These are phyloP conservation scores for Solea senegalensis DNA, from an alignment of 2,113 vertebrate species.

Conservation along the genomic window DNA sequence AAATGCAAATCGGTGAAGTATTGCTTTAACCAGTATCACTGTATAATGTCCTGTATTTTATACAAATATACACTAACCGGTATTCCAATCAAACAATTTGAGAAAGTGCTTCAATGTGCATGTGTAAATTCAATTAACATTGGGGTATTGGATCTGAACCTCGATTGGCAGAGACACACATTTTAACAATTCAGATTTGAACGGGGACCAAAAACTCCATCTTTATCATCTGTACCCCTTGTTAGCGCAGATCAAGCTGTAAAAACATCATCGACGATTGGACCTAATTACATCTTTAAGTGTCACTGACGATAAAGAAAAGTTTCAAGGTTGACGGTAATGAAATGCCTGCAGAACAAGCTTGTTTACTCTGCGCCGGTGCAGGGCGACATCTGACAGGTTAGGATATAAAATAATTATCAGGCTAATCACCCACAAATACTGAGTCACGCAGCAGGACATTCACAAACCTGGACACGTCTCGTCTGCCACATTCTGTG, in stretches of 20 bases:
- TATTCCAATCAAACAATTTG: no score
- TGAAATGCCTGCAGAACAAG: slow-evolving; percentile 15
- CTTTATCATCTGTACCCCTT: slow-evolving; percentile 6
- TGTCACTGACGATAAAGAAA: slow-evolving; percentile 11
- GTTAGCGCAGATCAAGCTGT: not conserved
- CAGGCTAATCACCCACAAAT: slow-evolving; percentile 28
- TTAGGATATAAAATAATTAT: slow-evolving; percentile 36
- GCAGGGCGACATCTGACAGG: slow-evolving; percentile 24
- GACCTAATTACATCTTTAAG: slow-evolving; percentile 12
- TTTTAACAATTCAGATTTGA: no score
- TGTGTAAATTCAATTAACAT: no score
- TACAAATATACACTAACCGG: no score
- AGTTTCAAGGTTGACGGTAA: slow-evolving; percentile 5
- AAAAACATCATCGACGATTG: slow-evolving; percentile 7
- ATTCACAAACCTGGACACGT: not conserved
- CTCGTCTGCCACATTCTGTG: slow-evolving; percentile 1
- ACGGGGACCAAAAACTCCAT: no score
- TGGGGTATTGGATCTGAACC: no score
- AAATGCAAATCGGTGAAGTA: not conserved
- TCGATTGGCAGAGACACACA: no score
- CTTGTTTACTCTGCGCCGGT: slow-evolving; percentile 20
- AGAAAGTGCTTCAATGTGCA: not conserved
- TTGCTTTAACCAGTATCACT: no score
- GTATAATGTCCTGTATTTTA: no score
- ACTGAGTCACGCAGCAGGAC: slow-evolving; percentile 17